Evolutionary conservation across 35 echinoderm and acorn worm species (phyloP).

Genomic region (Stichopus chloronotus): DNA sequence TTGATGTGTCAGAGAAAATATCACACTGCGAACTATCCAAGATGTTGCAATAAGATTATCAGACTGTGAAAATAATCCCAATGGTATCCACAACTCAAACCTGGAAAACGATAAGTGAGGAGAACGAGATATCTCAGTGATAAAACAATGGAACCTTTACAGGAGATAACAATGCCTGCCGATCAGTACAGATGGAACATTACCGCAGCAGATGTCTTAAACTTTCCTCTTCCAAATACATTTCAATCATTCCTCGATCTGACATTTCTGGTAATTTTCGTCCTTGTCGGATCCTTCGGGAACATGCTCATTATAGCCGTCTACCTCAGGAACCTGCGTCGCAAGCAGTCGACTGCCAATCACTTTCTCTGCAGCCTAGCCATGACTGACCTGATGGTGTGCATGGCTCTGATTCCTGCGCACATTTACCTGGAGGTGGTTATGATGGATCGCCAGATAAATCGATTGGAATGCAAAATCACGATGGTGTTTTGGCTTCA

Average conservation of each 20-base stretch:
- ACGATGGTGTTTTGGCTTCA: conserved; percentile 90
- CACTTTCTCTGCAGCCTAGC: conserved; percentile 96
- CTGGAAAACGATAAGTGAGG: no score
- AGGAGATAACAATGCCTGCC: not conserved
- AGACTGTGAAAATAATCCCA: no score
- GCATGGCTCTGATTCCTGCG: conserved; percentile 74
- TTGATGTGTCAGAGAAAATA: no score
- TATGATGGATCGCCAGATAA: conserved; percentile 63
- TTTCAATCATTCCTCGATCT: conserved; percentile 66
- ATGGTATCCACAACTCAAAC: no score
- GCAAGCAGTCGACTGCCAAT: conserved; percentile 92
- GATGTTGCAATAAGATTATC: no score
- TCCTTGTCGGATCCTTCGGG: conserved; percentile 81
- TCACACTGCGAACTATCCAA: no score
- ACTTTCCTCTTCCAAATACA: conserved; percentile 50
- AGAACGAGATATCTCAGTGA: no score
- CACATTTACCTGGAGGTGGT: conserved; percentile 82
- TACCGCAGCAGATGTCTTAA: conserved; percentile 11
- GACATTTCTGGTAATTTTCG: conserved; percentile 70
- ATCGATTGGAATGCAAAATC: conserved; percentile 71
- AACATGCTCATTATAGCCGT: conserved; percentile 87
- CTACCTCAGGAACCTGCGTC: conserved; percentile 64
- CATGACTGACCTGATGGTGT: conserved; percentile 80
- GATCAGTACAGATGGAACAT: conserved; percentile 16
- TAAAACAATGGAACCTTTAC: not conserved